A percentile compares a stretch with the other conserved stretches of the same genome.
Conservation (phyloP, 2,797 vertebrate species). For the Tiaroga cobitis region DNA sequence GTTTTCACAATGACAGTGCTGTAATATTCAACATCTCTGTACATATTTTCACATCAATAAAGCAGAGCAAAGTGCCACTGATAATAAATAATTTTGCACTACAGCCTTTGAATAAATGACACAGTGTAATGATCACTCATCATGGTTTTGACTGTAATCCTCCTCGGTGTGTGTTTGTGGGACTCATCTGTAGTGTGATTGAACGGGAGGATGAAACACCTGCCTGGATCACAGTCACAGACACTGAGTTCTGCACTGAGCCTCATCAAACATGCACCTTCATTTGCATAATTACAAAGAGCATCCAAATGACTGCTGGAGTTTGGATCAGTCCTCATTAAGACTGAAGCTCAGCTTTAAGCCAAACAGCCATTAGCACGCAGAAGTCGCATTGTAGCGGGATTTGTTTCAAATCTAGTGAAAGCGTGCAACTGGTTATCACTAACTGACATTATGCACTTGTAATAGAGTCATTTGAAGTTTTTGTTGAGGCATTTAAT, state of each 20-base stretch:
- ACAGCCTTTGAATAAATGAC: conserved; percentile 39
- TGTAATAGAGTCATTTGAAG: conserved; percentile 45
- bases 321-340: conserved; percentile 62
- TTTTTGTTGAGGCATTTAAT: conserved; percentile 49
- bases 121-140: conserved; percentile 43
- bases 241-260: conserved; percentile 61
- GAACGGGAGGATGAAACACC: conserved; percentile 60
- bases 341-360: conserved; percentile 57
- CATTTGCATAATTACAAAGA: conserved; percentile 66
- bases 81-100: background rate
- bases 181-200: conserved; percentile 54
- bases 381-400: conserved; percentile 55
- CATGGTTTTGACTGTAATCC: conserved; percentile 45
- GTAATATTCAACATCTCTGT: background rate
- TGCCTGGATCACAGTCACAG: conserved; percentile 61
- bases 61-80: background rate
- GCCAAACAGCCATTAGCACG: conserved; percentile 59
- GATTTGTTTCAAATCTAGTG: conserved; percentile 48
- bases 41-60: background rate
- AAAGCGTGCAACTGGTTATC: conserved; percentile 42
- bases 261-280: conserved; percentile 63
- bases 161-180: conserved; percentile 45
- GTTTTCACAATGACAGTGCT: background rate
- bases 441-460: conserved; percentile 36
- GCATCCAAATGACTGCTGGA: conserved; percentile 61